Conservation (phyloP, 2,797 vertebrate species). For the Carapus acus region DNA sequence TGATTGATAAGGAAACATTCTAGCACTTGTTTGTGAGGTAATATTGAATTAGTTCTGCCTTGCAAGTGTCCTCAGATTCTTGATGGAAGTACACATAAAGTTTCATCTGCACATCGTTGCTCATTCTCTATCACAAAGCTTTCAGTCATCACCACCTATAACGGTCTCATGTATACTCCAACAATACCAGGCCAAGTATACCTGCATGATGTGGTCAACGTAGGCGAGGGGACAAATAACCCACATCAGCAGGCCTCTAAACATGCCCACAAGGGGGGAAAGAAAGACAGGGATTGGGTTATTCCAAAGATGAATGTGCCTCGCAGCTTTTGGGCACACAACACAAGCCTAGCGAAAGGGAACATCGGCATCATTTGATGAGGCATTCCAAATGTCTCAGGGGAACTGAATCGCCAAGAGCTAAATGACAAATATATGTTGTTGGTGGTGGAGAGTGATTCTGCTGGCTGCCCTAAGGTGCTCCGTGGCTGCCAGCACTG, state of each 20-base stretch:
- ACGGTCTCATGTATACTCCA: conserved; percentile 33
- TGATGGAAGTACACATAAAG: too few relatives aligned
- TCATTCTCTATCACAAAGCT: conserved; percentile 14
- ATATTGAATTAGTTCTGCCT: too few relatives aligned
- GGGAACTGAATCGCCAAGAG: conserved; percentile 66
- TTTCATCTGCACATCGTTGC: conserved; percentile 13
- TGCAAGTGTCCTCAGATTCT: too few relatives aligned
- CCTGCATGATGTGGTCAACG: conserved; percentile 57
- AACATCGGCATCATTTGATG: conserved; percentile 78
- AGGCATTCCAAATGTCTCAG: conserved; percentile 70
- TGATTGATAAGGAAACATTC: conserved; percentile 25
- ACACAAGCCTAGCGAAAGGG: conserved; percentile 74
- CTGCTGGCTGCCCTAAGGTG: conserved; percentile 65
- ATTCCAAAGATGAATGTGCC: conserved; percentile 78
- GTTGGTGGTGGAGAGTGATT: conserved; percentile 65
- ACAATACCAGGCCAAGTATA: conserved; percentile 55
- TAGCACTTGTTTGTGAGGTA: conserved; percentile 22
- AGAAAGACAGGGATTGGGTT: conserved; percentile 64
- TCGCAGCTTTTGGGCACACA: conserved; percentile 76
- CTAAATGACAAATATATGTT: conserved; percentile 76
- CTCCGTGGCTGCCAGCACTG: conserved; percentile 63
- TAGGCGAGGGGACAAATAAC: conserved; percentile 67
- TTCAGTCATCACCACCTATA: conserved; percentile 21
- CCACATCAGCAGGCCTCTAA: conserved; percentile 65
- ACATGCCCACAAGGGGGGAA: conserved; percentile 64